Base-by-base conservation (phyloP, 2,113 vertebrate species). In the Trogon melanurus region DNA sequence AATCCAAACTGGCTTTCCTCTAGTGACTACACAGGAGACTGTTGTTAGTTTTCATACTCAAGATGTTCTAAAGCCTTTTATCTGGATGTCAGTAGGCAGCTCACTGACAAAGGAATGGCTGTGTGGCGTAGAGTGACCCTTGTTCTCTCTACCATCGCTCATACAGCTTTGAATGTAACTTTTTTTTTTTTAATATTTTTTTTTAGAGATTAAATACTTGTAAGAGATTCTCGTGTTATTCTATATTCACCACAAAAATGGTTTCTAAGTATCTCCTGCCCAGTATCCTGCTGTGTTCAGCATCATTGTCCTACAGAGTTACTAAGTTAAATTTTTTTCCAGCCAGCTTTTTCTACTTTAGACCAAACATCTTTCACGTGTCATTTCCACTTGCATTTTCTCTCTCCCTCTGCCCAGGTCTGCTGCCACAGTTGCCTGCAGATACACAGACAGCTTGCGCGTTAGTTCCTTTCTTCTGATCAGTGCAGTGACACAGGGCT, bases 31-130 rank as follows among this genome's bases (percentile, higher is more conserved):
- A 73, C 65, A 67, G 54, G 79, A 80, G 47, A 36, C 17, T 51
- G 51, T 80, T 26, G 32, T 48, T 71, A 34, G 70, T 91, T 92
- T 64, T 92, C 61, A 44, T 51, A 86, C 4, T 36, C 20, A 67
- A 86, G 64, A 62, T 54, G 23, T 67, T 94, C 47, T 76, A 44
- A 94, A 88, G 56, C 54, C 76, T 83, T 93, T 95, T 89, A 44
- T 86, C 81, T 44, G 86, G 60, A 38, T 88, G 56, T 58, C 82
- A 93, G 57, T 50, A 36, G 75, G 76, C 80, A 92, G 45, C 48
- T 34, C 1, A 2, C 69, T 64, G 72, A 78, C 73, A 92, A 89
- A 93, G 50, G 47, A 66, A 44, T 51, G 58, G 36, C 75, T 9
- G 1, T 32, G 19, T 4, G 0, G 44, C 72, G 44, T 66, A 45